Evolutionary conservation across 2,113 vertebrate species (phyloP).

Genomic region (Melanocharis versteri): DNA sequence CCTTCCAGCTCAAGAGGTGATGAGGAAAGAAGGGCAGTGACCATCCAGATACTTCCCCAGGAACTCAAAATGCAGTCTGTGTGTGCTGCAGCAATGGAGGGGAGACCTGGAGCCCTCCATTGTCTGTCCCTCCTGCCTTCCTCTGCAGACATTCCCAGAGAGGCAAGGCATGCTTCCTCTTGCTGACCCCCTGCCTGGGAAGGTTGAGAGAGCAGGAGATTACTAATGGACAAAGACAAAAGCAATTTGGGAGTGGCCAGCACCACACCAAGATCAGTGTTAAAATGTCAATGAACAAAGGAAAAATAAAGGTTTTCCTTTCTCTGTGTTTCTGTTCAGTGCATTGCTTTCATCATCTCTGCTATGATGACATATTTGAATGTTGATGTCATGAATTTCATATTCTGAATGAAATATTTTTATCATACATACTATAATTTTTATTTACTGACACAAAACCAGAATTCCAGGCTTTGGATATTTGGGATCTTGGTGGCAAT

Average conservation of each 20-base stretch:
- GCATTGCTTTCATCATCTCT: not conserved
- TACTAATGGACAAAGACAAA: not conserved
- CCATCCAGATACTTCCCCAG: fast-evolving
- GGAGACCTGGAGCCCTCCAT: not conserved
- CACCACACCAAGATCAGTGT: not conserved
- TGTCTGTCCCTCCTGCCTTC: not conserved
- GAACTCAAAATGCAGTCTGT: not conserved
- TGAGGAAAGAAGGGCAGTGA: not conserved
- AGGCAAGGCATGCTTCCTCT: not conserved
- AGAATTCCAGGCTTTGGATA: not conserved
- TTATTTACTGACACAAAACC: not conserved
- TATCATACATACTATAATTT: not conserved
- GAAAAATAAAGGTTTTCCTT: not conserved
- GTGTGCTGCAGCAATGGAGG: fast-evolving
- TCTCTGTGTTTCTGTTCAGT: not conserved
- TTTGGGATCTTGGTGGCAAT: not conserved
- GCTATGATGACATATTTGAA: not conserved
- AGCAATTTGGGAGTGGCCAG: not conserved
- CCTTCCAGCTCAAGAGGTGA: not conserved
- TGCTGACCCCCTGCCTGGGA: not conserved
- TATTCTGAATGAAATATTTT: not conserved
- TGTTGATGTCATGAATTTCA: not conserved
- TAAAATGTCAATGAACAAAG: not conserved
- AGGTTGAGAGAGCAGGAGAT: not conserved
- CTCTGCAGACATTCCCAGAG: not conserved